These are phyloP conservation scores for Ictalurus punctatus DNA, from an alignment of 2,113 vertebrate genomes.

Conservation along the genomic window DNA sequence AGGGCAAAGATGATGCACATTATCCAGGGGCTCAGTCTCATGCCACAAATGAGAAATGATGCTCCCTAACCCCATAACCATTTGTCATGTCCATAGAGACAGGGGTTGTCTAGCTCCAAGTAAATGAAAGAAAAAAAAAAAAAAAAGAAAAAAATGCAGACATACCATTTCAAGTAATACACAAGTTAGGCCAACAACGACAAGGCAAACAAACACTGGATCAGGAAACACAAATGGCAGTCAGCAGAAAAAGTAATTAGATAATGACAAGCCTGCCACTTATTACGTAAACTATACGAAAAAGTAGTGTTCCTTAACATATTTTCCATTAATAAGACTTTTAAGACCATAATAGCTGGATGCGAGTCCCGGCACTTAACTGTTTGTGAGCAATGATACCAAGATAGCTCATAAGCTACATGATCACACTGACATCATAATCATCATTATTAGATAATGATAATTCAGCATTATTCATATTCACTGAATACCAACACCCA, in stretches of 20 bases:
- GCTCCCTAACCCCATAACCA: slow-evolving; percentile 3
- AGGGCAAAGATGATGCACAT: neutral
- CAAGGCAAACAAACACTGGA: neutral
- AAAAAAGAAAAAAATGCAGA: slow-evolving; percentile 8
- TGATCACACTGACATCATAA: neutral
- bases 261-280: neutral
- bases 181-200: neutral
- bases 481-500: neutral
- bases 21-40: neutral
- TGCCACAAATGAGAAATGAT: neutral
- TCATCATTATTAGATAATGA: neutral
- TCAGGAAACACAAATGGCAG: neutral
- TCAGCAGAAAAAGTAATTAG: neutral
- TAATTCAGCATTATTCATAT: neutral
- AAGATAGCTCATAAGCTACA: neutral
- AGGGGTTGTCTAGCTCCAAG: neutral
- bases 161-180: neutral
- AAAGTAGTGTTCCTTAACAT: neutral
- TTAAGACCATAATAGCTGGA: neutral
- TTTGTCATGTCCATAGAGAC: slow-evolving; percentile 4
- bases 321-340: neutral
- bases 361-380: neutral
- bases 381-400: neutral
- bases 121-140: too few species aligned
- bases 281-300: neutral